Base-by-base conservation (phyloP, 2,888 invertebrate species). In the Archips crataeganus region DNA sequence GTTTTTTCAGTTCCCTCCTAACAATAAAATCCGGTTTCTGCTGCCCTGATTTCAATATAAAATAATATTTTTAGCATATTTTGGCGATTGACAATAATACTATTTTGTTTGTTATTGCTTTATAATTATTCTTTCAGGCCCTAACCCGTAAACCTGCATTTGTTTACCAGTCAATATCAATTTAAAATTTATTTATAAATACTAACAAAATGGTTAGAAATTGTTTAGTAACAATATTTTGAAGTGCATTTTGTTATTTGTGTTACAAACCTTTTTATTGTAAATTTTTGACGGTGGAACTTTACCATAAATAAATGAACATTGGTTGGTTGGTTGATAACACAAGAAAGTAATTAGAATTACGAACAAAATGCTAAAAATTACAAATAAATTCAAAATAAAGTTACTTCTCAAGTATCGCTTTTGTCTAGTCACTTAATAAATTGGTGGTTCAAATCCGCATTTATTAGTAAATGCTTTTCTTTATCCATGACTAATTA, bases 381-480 rank as follows among this genome's bases (percentile, higher is more conserved):
- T 11, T n/a, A 57, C 64, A 34, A 45, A 57, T n/a, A 15, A 32
- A 23, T 54, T 61, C 42, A 67, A 54, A 72, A 62, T 67, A 69
- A 73, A 60, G 32, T 69, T 59, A 51, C 47, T 69, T 34, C 64
- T 59, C 49, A 54, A 65, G 70, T 70, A 75, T 60, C 65, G 72
- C 75, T 77, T 75, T 15, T 77, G 51, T 79, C 79, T 79, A 79
- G 79, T 79, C 79, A 79, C 70, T 71, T 72, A 47, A 62, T 63
- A 34, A 23, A 62, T 45, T 70, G 75, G 67, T 75, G 63, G 51
- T 75, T 67, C 70, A 47, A 54, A 57, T 64, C n/a, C 10, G 73
- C 74, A 73, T 73, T 73, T 73, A 73, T 49, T 42, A 15, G 36
- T 36, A 51, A 67, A 73, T 73, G 64, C 59, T 60, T 64, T 42